Percentiles rank a stretch among this genome's conserved stretches.
These are phyloP conservation scores for Patagioenas fasciata DNA, from an alignment of 2,113 vertebrate species.

Conservation along the genomic window DNA sequence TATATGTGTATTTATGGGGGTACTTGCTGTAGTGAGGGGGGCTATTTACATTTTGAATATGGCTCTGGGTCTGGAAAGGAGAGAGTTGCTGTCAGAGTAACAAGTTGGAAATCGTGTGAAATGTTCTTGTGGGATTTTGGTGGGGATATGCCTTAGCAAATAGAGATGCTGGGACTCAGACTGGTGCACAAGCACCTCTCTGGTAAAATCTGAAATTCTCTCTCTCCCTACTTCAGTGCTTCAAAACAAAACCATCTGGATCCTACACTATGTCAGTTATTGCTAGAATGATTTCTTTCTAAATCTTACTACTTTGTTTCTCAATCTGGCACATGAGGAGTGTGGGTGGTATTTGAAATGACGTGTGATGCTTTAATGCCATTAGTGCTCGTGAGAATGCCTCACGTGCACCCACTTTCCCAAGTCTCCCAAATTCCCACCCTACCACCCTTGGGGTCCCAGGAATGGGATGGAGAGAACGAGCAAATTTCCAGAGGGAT, in stretches of 20 bases:
- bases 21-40: not conserved
- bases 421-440: not conserved
- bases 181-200: not conserved
- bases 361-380: not conserved
- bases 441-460: not conserved
- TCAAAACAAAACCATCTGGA: not conserved
- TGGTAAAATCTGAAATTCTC: not conserved
- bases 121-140: not conserved
- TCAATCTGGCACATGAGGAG: accelerated
- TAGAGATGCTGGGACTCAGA: not conserved
- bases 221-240: not conserved
- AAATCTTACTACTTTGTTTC: not conserved
- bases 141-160: not conserved
- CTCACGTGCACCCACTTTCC: not conserved
- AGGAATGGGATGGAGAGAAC: not conserved
- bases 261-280: not conserved
- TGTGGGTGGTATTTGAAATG: not conserved
- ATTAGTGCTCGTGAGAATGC: not conserved
- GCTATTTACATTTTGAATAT: not conserved
- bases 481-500: not conserved
- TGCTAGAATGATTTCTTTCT: not conserved
- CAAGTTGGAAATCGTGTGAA: not conserved
- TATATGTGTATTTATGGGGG: not conserved
- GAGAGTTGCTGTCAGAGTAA: not conserved
- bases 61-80: not conserved